These are phyloP conservation scores for Pterostichus madidus DNA, from an alignment of 2,888 invertebrate genomes.

Conservation along the genomic window DNA sequence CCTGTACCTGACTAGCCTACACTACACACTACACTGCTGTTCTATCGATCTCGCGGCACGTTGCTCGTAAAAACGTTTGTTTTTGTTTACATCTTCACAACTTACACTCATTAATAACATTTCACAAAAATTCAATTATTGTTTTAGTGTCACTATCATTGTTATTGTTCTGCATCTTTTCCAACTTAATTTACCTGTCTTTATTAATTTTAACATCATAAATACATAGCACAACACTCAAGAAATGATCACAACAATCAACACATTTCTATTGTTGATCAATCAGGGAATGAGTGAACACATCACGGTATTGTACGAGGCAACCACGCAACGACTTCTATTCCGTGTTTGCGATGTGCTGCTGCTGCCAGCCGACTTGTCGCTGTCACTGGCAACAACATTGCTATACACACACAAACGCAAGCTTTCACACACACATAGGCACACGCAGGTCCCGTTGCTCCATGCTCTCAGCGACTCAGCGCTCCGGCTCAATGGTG, in stretches of 20 bases:
- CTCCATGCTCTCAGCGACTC: constrained; percentile 10
- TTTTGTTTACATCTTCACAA: constrained; percentile 34
- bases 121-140: constrained; percentile 13
- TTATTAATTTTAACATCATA: constrained; percentile 27
- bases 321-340: constrained; percentile 13
- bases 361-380: constrained; percentile 32
- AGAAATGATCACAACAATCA: constrained; percentile 36
- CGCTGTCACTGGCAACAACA: constrained; percentile 47
- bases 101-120: constrained; percentile 5
- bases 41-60: constrained; percentile 34
- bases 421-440: constrained; percentile 10
- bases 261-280: constrained; percentile 19
- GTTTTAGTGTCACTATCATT: no score
- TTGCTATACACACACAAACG: constrained; percentile 50
- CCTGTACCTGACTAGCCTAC: constrained; percentile 24
- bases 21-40: constrained; percentile 41
- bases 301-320: not conserved
- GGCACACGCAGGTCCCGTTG: constrained; percentile 44
- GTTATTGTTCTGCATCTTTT: constrained; percentile 19
- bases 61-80: constrained; percentile 1
- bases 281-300: not conserved
- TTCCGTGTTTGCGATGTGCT: constrained; percentile 39
- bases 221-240: constrained; percentile 26
- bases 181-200: constrained; percentile 19
- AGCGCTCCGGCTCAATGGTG: constrained; percentile 41